These are phyloP conservation scores for Neuroterus valhalla DNA, from an alignment of 1,140 invertebrate genomes.

Conservation along the genomic window DNA sequence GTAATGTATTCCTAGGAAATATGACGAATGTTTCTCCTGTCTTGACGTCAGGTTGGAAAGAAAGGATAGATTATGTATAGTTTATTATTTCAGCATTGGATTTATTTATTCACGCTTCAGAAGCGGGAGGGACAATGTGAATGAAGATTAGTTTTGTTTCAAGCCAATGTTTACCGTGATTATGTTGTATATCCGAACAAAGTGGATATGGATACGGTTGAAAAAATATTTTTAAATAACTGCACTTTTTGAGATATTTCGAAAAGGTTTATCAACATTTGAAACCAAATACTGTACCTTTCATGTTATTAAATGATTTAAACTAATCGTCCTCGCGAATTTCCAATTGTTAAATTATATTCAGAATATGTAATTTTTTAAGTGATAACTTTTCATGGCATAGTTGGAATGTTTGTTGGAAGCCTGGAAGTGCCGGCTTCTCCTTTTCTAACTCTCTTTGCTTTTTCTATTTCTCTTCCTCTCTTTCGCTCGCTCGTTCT, in stretches of 20 bases:
- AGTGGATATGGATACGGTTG: not conserved
- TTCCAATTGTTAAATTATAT: no score
- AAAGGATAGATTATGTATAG: constrained; percentile 33
- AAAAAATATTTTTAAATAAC: not conserved
- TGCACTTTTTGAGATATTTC: no score
- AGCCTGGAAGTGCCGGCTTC: no score
- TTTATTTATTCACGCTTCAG: constrained; percentile 5
- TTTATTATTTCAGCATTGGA: constrained; percentile 29
- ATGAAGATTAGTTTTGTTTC: constrained; percentile 12
- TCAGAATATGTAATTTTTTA: no score
- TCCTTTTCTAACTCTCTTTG: no score
- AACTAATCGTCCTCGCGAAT: no score
- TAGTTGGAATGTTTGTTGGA: no score
- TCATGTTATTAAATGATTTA: no score
- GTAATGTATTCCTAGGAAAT: not conserved
- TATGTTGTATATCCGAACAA: not conserved
- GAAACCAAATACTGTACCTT: no score
- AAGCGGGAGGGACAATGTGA: not conserved
- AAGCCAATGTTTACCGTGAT: not conserved
- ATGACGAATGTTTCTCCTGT: constrained; percentile 2
- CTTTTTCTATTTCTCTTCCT: constrained; percentile 3
- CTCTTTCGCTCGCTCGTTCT: no score
- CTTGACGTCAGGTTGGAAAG: constrained; percentile 30
- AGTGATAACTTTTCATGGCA: no score
- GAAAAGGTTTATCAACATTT: no score